These are phyloP conservation scores for Sarcophaga subvicina DNA, from an alignment of 2,888 invertebrate species.

Conservation along the genomic window DNA sequence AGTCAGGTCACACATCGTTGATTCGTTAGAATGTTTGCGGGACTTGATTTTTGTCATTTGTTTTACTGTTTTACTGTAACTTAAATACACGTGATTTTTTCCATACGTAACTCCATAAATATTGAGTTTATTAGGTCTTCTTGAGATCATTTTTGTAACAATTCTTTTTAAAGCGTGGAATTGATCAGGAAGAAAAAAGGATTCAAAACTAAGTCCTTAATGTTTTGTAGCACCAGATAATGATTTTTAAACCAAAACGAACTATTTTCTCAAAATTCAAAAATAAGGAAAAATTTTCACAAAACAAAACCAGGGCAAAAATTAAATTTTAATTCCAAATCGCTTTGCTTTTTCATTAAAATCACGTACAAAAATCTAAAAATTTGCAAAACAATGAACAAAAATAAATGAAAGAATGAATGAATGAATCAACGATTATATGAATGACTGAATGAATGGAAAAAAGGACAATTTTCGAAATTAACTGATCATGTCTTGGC, in stretches of 20 bases:
- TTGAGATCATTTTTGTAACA: too few species aligned
- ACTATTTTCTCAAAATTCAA: too few species aligned
- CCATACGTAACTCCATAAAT: not conserved
- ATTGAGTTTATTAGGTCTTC: not conserved
- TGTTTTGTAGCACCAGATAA: too few species aligned
- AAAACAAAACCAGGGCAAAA: too few species aligned
- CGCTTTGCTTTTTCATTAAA: slow-evolving; percentile 11
- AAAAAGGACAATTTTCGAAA: slow-evolving; percentile 60
- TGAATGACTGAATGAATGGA: slow-evolving; percentile 5
- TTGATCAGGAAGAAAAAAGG: too few species aligned
- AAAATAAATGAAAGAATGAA: slow-evolving; percentile 17
- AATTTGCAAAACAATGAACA: slow-evolving; percentile 47
- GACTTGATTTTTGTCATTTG: slow-evolving; percentile 19
- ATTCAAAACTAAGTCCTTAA: too few species aligned
- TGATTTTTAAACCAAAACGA: too few species aligned
- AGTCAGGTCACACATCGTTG: slow-evolving; percentile 47
- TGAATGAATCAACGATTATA: not conserved
- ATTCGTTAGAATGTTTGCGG: slow-evolving; percentile 49
- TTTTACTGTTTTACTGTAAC: not conserved
- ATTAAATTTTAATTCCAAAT: not conserved
- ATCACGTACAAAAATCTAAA: slow-evolving; percentile 38
- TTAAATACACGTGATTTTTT: slow-evolving; percentile 45
- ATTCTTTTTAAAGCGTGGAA: too few species aligned
- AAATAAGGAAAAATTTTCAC: too few species aligned
- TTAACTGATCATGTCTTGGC: slow-evolving; percentile 58